Base-by-base conservation (phyloP, 1,140 invertebrate species). In the Spodoptera frugiperda region DNA sequence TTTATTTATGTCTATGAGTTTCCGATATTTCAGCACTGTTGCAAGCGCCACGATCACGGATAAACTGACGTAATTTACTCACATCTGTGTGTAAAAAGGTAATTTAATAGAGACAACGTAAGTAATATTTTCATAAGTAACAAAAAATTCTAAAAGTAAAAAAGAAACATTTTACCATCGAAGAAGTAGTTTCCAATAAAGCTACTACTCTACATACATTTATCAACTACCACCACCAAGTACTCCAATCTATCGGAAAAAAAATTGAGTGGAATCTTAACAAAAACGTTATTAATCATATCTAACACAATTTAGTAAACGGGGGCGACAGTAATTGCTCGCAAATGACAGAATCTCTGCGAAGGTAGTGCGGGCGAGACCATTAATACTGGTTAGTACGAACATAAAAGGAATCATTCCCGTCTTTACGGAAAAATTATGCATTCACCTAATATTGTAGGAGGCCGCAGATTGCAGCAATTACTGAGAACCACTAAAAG, bases 301-400 rank as follows among this genome's bases (percentile, higher is more conserved):
- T 87, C 80, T 81, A 76, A 84, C 74, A 83, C 84, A 90, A 87
- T 90, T 91, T 85, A 89, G 76, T 78, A 87, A 84, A 86, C 74
- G 87, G 84, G 84, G 81, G 86, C 84, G 76, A 79, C 81, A 15
- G 78, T 90, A 91, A 91, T 91, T 89, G 86, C 82, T 86, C 79
- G 81, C 83, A 89, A 90, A 92, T 89, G 89, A 91, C 84, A 87
- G 82, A 85, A 87, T 86, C 86, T 85, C 80, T 74, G 82, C 79
- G 83, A 83, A 85, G 87, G 83, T 85, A 82, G 78, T 82, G 78
- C 82, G 71, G 78, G 71, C 25, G 71, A 72, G 77, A 79, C 85
- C 88, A 92, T 92, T 92, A 87, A 89, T 92, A 89, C 86, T 91
- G 83, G 85, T 91, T 90, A 92, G 81, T 72, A 74, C 82, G 79